Base-by-base conservation (phyloP, 2,797 vertebrate genomes). In the Avahi laniger region DNA sequence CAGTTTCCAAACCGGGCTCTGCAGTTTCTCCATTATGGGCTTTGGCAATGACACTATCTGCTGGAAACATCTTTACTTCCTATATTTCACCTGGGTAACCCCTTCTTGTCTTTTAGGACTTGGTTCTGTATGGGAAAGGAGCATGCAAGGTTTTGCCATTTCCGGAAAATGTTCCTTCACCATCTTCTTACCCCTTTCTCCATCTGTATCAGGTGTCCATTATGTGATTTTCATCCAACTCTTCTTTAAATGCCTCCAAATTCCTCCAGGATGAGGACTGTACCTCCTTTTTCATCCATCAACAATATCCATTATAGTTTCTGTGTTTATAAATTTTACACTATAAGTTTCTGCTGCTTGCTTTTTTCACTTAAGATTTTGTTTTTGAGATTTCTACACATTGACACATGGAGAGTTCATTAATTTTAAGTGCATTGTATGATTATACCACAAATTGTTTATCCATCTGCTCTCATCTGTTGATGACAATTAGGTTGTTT, bases 401-500 rank as follows among this genome's bases (percentile, higher is more conserved):
- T 52, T 89, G 63, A 73, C 63, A 80, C 57, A 43, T 48, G 10
- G 72, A 76, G 18, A 65, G 43, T 90, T 85, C 20, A 57, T 91
- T 76, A 41, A 91, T 91, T 95, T 89, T 85, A 73, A 94, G 80
- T 61, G 4, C 48, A 63, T 91, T 73, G 30, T 84, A 75, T 84
- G 48, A 82, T 76, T 89, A 85, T 81, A 75, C 61, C 24, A 92
- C 70, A 83, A 91, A 89, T 92, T 50, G 79, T 30, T 89, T 57
- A 81, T 61, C 33, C 78, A 86, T 84, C 76, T 94, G 26, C 59
- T 92, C 43, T 97, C 85, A 78, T 83, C 46, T 72, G 35, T 82
- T 85, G 65, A 75, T 91, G 41, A 75, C 76, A 54, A 75, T 93
- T 85, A 94, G 24, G 3, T 85, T 95, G 30, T 82, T 94, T 92